Percentiles rank a stretch among this genome's conserved stretches.
Evolutionary conservation across 92 coral and sea anemone species (phyloP).

Genomic region (Anthopleura xanthogrammica): DNA sequence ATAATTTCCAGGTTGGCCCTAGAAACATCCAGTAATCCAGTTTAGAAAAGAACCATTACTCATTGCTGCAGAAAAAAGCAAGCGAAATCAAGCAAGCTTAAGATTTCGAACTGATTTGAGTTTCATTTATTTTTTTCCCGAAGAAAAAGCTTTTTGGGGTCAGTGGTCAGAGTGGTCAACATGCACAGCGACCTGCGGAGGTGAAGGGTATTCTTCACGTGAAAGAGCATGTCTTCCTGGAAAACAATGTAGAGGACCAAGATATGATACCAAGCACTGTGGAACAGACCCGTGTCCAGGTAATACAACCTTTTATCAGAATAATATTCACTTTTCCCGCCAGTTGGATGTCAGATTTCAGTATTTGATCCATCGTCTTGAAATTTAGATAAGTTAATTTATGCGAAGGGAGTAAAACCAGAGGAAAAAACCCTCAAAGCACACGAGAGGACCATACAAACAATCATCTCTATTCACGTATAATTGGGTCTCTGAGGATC

Average conservation of each 20-base stretch:
- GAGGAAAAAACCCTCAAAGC: too few species aligned
- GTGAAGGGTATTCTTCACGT: constrained; percentile 37
- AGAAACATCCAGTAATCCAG: too few species aligned
- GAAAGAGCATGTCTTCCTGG: constrained; percentile 40
- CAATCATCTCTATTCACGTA: too few species aligned
- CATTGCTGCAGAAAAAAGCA: too few species aligned
- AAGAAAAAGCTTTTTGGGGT: constrained; percentile 34
- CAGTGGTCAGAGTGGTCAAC: constrained; percentile 66
- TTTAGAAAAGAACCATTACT: too few species aligned
- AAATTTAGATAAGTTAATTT: too few species aligned
- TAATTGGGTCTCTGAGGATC: too few species aligned
- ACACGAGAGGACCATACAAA: too few species aligned
- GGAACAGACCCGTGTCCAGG: constrained; percentile 39
- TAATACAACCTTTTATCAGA: neutral
- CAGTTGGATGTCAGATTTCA: neutral
- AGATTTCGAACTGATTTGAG: neutral
- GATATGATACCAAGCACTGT: constrained; percentile 38
- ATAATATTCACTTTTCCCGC: neutral
- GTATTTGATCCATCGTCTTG: too few species aligned
- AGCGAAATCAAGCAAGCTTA: too few species aligned
- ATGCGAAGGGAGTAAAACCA: too few species aligned
- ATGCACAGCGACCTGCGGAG: constrained; percentile 59
- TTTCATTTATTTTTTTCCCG: neutral
- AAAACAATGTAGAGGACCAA: constrained; percentile 29
- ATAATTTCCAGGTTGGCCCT: too few species aligned